These are phyloP conservation scores for Rhinella marina DNA, from an alignment of 2,797 vertebrate species.

Conservation along the genomic window DNA sequence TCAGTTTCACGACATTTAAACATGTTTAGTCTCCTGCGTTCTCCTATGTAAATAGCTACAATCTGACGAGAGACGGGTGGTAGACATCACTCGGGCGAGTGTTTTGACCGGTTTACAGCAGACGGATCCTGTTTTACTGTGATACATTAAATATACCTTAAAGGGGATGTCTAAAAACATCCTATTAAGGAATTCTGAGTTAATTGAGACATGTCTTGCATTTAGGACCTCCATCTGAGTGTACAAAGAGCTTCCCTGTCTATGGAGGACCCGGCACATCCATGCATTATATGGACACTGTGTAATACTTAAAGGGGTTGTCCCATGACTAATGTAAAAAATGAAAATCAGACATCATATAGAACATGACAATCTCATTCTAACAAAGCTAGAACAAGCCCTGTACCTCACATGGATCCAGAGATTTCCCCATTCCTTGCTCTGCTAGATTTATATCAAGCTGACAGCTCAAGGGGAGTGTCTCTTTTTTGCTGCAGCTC, in stretches of 20 bases:
- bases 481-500: no score
- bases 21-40: conserved; percentile 32
- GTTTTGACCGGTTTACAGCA: neutral
- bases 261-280: neutral
- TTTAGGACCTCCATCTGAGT: neutral
- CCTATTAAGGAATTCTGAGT: neutral
- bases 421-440: no score
- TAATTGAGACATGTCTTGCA: neutral
- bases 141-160: neutral
- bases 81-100: neutral
- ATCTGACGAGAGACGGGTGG: neutral
- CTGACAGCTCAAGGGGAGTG: no score
- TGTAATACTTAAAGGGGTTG: no score
- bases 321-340: no score
- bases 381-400: no score
- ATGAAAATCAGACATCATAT: no score
- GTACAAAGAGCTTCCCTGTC: neutral
- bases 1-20: neutral
- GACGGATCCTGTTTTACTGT: neutral
- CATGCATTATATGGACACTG: neutral
- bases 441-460: no score
- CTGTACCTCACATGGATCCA: no score
- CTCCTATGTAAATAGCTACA: neutral
- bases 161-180: neutral
- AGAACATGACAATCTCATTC: no score